Evolutionary conservation across 2,888 invertebrate genomes (phyloP), one percentile per base, ranked within the genome.

Genomic region (Zygaena filipendulae): DNA sequence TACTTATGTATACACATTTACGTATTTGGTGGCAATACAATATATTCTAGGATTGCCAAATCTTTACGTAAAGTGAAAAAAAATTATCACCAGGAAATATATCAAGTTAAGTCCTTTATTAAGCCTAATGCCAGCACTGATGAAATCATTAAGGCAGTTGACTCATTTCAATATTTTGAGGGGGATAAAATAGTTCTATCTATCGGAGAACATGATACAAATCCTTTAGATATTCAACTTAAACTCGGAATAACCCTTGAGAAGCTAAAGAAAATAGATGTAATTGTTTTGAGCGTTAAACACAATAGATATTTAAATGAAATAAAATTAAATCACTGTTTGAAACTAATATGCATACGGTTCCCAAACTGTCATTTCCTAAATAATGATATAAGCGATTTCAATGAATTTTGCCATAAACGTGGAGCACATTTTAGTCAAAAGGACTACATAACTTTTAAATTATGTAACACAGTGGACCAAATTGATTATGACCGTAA

Each of bases 41-140:
- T n/a, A 19, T 11, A 19, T 25, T 11, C 18, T 8, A 8, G 11
- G 16, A 4, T 19, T 11, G 11, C 13, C 11, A 9, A 21, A n/a
- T n/a, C n/a, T n/a, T n/a, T n/a, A n/a, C n/a, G n/a, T n/a, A n/a
- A n/a, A n/a, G n/a, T n/a, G n/a, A 11, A 13, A 13, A 14, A 9
- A n/a, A 10, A 9, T 23, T n/a, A n/a, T n/a, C n/a, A n/a, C n/a
- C n/a, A 22, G n/a, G 22, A 13, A 11, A 28, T 22, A 28, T 28
- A 28, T 23, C 11, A 22, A 13, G 7, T 28, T 14, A 28, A 13
- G 16, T 10, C 21, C 8, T 12, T 21, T 8, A 21, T 13, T 13
- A 27, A 21, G 21, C 27, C 22, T 3, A 22, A 16, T 22, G 27
- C 27, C 5, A 8, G 9, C 9, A 28, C 10, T 10, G 11, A n/a